Conservation (phyloP, 2,797 vertebrate genomes). For the Sebastes wilsoni region DNA sequence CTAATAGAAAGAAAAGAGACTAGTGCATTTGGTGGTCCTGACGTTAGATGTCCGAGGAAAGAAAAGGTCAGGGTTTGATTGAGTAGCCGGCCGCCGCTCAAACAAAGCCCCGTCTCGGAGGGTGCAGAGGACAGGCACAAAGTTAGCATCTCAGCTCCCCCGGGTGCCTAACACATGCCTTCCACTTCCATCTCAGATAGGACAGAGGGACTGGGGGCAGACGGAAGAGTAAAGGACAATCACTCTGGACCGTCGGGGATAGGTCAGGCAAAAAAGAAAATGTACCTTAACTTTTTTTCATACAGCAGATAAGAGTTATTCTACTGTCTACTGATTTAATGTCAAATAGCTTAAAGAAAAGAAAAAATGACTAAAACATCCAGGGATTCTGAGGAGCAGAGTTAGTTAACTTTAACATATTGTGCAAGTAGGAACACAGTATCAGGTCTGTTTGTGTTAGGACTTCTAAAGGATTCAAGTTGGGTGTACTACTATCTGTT, state of each 20-base stretch:
- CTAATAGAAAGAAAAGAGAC: conserved; percentile 31
- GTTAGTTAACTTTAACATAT: not conserved
- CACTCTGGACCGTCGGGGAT: conserved; percentile 20
- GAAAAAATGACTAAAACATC: not conserved
- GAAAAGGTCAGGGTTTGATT: conserved; percentile 78
- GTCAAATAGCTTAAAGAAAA: not conserved
- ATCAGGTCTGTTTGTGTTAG: not conserved
- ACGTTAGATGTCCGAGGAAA: conserved; percentile 48
- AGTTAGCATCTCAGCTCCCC: conserved; percentile 56
- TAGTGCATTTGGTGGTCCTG: conserved; percentile 29
- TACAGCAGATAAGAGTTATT: not conserved
- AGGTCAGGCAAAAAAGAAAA: conserved; percentile 12
- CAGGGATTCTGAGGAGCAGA: not conserved
- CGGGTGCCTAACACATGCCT: conserved; percentile 34
- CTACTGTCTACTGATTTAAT: not conserved
- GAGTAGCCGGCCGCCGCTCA: conserved; percentile 60
- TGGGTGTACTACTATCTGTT: not conserved
- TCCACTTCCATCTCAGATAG: conserved; percentile 42
- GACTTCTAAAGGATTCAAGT: not conserved
- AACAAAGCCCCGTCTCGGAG: conserved; percentile 67
- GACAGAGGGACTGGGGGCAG: conserved; percentile 22
- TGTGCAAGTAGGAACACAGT: not conserved
- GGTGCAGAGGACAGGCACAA: conserved; percentile 55
- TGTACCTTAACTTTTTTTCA: not conserved
- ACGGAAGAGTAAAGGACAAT: conserved; percentile 46